Base-by-base conservation (phyloP, 2,888 invertebrate species). In the Labia minor region DNA sequence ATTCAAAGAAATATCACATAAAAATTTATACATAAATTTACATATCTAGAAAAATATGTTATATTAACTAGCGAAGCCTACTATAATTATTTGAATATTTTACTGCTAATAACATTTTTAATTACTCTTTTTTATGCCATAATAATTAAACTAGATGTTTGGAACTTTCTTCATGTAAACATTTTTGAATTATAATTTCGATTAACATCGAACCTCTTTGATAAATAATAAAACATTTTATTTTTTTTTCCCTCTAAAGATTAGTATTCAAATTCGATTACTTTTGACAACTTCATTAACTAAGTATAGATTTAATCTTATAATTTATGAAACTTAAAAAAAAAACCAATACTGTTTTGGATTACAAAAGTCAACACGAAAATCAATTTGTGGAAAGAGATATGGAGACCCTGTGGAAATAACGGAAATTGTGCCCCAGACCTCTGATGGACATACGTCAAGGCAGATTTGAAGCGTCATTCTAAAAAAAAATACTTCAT, bases 221-320 rank as follows among this genome's bases (percentile, higher is more conserved):
- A 26, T 26, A 26, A 26, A 26, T 26, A 26, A 26, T 26, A 26
- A 6, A 26, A n/a, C n/a, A n/a, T n/a, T n/a, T n/a, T n/a, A n/a
- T n/a, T n/a, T n/a, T n/a, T n/a, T n/a, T n/a, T n/a, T n/a, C n/a
- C n/a, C n/a, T n/a, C n/a, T 26, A 26, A 26, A 26, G 26, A 26
- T 26, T 26, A 26, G 26, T 26, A 26, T 26, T 26, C 26, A 49
- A 49, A 49, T 49, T 49, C 49, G 49, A 49, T 49, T 49, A 2
- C 14, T 4, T 49, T 49, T 49, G 49, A 49, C 49, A 49, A 49
- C 49, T 49, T 49, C 49, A 49, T 49, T 49, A 49, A 16, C 49
- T 49, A 49, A 49, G 49, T 49, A 49, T 49, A 49, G 49, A 49
- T 49, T 49, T 49, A 49, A 49, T 49, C 49, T 49, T 49, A 49